Percentiles rank a stretch among this genome's conserved stretches.
Evolutionary conservation across 2,797 vertebrate genomes (phyloP).

Genomic region (Chiroxiphia lanceolata): DNA sequence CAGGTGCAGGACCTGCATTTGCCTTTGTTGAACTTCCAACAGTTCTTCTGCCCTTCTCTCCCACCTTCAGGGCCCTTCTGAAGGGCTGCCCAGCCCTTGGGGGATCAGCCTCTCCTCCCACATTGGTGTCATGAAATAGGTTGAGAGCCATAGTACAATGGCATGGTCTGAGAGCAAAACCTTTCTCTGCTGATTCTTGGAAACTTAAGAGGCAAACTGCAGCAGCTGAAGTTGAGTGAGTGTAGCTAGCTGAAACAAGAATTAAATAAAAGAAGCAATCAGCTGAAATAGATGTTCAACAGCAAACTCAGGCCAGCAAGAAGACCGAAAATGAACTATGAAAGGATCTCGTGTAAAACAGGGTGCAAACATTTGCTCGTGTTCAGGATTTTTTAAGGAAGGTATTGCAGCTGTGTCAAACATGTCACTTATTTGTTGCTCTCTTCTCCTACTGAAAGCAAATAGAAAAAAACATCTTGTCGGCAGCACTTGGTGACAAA

Average conservation of each 20-base stretch:
- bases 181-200: not conserved
- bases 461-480: not conserved
- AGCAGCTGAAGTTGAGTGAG: not conserved
- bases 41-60: not conserved
- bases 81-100: not conserved
- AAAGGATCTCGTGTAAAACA: not conserved
- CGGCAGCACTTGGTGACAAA: not conserved
- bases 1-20: not conserved
- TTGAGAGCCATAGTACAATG: too few relatives aligned
- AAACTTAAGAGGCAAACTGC: not conserved
- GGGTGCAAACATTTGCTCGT: not conserved
- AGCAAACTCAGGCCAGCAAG: not conserved
- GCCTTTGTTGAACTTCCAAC: not conserved
- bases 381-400: not conserved
- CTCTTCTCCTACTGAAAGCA: not conserved
- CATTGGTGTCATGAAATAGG: not conserved
- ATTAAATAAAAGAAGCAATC: not conserved
- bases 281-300: not conserved
- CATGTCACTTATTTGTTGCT: not conserved
- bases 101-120: not conserved
- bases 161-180: not conserved
- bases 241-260: not conserved
- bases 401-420: not conserved
- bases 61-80: too few relatives aligned
- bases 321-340: not conserved